Evolutionary conservation across 1,140 invertebrate genomes (phyloP).

Genomic region (Philotrypesis tridentata): DNA sequence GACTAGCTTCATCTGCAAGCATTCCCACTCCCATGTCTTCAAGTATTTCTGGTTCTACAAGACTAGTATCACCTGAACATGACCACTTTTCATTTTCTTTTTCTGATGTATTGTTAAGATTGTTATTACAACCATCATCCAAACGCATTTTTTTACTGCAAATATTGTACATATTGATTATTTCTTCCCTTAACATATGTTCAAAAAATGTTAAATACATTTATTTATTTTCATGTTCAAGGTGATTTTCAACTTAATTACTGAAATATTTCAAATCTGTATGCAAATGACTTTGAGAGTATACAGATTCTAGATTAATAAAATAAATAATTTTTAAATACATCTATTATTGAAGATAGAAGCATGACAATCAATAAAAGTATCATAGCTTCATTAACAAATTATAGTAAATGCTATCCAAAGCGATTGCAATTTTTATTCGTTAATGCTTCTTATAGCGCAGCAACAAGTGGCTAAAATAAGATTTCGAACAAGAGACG

Average conservation of each 20-base stretch:
- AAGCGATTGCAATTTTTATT: too few species aligned
- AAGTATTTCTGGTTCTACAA: conserved; percentile 70
- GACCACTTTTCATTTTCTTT: conserved; percentile 62
- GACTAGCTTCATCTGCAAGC: conserved; percentile 66
- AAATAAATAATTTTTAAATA: too few species aligned
- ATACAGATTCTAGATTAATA: too few species aligned
- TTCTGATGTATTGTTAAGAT: conserved; percentile 58
- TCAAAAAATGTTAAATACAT: neutral
- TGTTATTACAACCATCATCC: conserved; percentile 69
- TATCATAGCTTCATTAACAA: neutral
- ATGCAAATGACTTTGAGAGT: too few species aligned
- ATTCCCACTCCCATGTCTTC: conserved; percentile 73
- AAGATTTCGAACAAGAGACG: neutral
- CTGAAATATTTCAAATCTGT: too few species aligned
- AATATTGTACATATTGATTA: conserved; percentile 41
- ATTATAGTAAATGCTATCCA: neutral
- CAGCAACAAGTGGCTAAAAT: neutral
- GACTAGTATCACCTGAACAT: conserved; percentile 64
- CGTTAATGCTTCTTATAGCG: too few species aligned
- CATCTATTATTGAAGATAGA: too few species aligned
- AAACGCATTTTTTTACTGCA: conserved; percentile 65
- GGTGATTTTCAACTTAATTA: too few species aligned
- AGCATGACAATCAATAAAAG: neutral
- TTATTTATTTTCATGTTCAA: neutral
- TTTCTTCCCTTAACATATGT: neutral